phyloP scores from a whole-genome alignment of 2,113 vertebrate genomes.

The Chaenogobius annularis region DNA sequence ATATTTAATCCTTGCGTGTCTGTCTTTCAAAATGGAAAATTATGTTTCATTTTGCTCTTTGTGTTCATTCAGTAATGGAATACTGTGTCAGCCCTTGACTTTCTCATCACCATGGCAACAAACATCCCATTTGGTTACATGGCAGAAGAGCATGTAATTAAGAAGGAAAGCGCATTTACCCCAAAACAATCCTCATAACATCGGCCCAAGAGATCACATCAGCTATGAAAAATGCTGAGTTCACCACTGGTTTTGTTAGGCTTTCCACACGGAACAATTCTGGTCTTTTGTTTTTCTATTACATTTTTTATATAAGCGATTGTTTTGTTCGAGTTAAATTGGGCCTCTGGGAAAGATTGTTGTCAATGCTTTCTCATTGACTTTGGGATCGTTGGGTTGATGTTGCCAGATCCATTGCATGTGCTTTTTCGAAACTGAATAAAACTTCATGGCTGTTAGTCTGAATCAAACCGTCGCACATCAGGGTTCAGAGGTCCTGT shows the following conservation, averaged over 20 bases:
- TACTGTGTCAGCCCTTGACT: conserved; percentile 42
- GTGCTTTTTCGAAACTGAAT: conserved; percentile 31
- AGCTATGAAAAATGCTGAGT: not conserved
- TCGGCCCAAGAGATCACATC: conserved; percentile 1
- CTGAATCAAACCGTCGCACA: conserved; percentile 41
- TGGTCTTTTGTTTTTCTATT: not conserved
- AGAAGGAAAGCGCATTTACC: conserved; percentile 20
- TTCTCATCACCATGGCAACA: conserved; percentile 61
- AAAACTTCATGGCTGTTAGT: conserved; percentile 39
- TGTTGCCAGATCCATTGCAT: conserved; percentile 25
- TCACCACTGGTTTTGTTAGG: not conserved
- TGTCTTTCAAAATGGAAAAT: conserved; percentile 45
- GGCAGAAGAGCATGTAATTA: conserved; percentile 49
- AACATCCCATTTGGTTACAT: conserved; percentile 45
- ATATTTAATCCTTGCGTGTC: conserved; percentile 26
- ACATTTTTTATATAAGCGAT: not conserved
- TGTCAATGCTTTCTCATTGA: conserved; percentile 3
- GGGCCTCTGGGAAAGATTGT: conserved; percentile 1
- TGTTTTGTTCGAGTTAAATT: conserved; percentile 2
- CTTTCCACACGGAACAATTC: not conserved
- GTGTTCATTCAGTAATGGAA: conserved; percentile 52
- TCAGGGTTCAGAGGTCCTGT: conserved; percentile 43
- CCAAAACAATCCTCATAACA: conserved; percentile 26
- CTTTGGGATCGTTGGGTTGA: not conserved
- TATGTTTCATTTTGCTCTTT: conserved; percentile 52